Base-by-base conservation (phyloP, 2,888 invertebrate genomes). In the Tachina fera region DNA sequence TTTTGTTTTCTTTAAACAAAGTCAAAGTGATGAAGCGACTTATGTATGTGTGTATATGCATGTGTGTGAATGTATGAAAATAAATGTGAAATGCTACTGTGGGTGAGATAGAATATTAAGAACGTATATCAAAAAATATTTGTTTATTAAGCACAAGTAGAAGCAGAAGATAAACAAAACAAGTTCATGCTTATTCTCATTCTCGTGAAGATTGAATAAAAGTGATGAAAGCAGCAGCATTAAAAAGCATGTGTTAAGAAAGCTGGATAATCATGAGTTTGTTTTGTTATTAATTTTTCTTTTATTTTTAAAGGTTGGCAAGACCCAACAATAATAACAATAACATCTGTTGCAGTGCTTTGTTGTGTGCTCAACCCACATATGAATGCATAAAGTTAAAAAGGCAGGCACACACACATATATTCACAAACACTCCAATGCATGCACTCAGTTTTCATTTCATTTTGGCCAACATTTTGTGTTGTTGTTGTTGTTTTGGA, bases 231-330 rank as follows among this genome's bases (percentile, higher is more conserved):
- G n/a, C 16, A 49, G 56, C 56, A 41, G 41, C 14, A 56, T n/a
- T 39, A 49, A 72, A 71, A 80, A 72, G 31, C 39, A 41, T 74
- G 49, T 67, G 45, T 58, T 67, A 58, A 80, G 81, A 72, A 31
- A 81, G 60, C 60, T 60, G 45, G 43, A 60, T 74, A 68, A 81
- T 81, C 43, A 65, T 45, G n/a, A 45, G 31, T 49, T 51, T 60
- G 43, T 67, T 14, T 63, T 41, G 39, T 41, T 16, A 45, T 49
- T 31, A 22, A 16, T 61, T 61, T 51, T 16, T 22, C 45, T 78
- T 45, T 70, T n/a, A 14, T 53, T 43, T 70, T 51, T 13, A 49
- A 31, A 63, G 67, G 58, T 68, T 58, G 19, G 41, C 47, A n/a
- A n/a, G 31, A 53, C 22, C 9, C 1, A 22, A 43, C 19, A 63